Base-by-base conservation (phyloP, 1,140 invertebrate species). In the Muscidifurax raptorellus region DNA sequence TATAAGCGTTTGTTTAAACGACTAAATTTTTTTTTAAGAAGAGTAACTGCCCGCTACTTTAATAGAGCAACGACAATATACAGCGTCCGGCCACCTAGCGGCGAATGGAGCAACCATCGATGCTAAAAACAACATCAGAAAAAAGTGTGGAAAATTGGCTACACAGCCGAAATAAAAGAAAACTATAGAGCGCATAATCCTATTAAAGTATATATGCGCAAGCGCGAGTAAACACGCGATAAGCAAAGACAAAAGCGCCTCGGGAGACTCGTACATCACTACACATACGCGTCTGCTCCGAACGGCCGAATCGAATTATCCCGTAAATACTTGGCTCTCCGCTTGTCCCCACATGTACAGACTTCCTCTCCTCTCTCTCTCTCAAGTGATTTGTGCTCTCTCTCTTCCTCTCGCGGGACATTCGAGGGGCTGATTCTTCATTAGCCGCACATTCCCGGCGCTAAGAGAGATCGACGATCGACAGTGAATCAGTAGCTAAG, bases 341-440 rank as follows among this genome's bases (percentile, higher is more conserved):
- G 36, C 79, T 47, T 78, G 80, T 87, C 74, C 75, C 72, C 66
- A 74, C 83, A 69, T 79, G 78, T 81, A 52, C 44, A 18, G 22
- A n/a, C 52, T 59, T 59, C 52, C 1, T 59, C 22, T 59, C n/a
- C n/a, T n/a, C n/a, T n/a, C n/a, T n/a, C n/a, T 15, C 22, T 36
- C 22, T 13, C 27, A 18, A 22, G 59, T 78, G 47, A 28, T 44
- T 25, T 28, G 47, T 71, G 86, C n/a, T n/a, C 22, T n/a, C 13
- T 18, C 44, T 18, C 44, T 47, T 18, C 2, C 66, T 28, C 25
- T 69, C 27, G 66, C 64, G 66, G 6, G 47, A 75, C 85, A 28
- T 82, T 86, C 86, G 82, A 59, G 66, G 25, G 27, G 15, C 88
- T 86, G 84, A 87, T 44, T 47, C n/a, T 25, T 75, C 32, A 75